Conservation (phyloP, 2,888 invertebrate genomes). For the Tipula helvola region DNA sequence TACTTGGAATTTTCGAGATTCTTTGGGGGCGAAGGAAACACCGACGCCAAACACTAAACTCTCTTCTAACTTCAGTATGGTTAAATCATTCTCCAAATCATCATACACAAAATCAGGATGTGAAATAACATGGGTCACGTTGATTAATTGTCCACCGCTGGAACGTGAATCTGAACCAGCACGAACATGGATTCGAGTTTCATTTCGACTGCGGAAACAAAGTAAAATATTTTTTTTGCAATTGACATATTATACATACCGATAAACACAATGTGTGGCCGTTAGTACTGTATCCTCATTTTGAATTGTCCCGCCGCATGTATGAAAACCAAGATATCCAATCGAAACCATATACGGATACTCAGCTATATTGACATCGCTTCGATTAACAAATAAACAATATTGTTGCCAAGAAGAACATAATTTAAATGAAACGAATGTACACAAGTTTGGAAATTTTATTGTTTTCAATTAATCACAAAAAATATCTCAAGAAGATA, state of each 20-base stretch:
- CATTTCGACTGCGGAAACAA: not conserved
- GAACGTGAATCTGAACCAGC: not conserved
- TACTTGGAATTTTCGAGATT: too few relatives aligned
- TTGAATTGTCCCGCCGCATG: slow-evolving; percentile 17
- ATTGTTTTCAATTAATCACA: not conserved
- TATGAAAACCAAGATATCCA: not conserved
- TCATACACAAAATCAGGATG: not conserved
- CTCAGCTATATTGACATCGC: slow-evolving; percentile 19
- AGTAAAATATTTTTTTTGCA: not conserved
- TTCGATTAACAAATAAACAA: slow-evolving; percentile 18
- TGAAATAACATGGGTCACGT: not conserved
- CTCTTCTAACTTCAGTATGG: not conserved
- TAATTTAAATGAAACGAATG: not conserved
- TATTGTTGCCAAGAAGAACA: not conserved
- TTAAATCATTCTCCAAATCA: not conserved
- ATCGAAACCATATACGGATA: slow-evolving; percentile 23
- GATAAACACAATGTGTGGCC: slow-evolving; percentile 17
- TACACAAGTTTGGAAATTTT: too few relatives aligned
- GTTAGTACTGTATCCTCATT: slow-evolving; percentile 19
- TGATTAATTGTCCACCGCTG: not conserved
- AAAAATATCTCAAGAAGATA: not conserved
- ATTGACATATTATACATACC: not conserved
- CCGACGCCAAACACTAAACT: not conserved
- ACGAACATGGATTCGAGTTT: not conserved
- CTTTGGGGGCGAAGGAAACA: too few relatives aligned